Evolutionary conservation across 2,113 vertebrate genomes (phyloP).

Genomic region (Xenopus borealis): DNA sequence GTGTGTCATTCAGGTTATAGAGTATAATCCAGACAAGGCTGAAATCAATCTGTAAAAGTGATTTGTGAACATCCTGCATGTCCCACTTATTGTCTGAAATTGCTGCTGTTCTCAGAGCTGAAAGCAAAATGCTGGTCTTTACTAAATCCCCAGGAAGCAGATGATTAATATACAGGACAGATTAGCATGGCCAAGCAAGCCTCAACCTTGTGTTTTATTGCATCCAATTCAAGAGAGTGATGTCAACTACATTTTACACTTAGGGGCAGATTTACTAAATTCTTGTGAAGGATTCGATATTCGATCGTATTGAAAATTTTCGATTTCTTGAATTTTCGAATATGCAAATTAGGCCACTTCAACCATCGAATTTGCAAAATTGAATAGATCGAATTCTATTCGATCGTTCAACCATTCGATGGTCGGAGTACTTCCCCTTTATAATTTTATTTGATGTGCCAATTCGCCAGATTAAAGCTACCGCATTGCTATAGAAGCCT

Average conservation of each 20-base stretch:
- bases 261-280: too few relatives aligned
- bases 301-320: too few relatives aligned
- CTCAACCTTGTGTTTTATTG: constrained; percentile 1
- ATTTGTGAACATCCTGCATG: constrained; percentile 26
- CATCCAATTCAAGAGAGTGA: not conserved
- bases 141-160: constrained; percentile 43
- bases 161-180: constrained; percentile 42
- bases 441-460: too few relatives aligned
- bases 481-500: too few relatives aligned
- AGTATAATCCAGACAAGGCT: constrained; percentile 11
- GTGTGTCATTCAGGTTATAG: constrained; percentile 7
- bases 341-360: too few relatives aligned
- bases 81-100: constrained; percentile 35
- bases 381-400: too few relatives aligned
- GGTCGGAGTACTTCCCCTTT: too few relatives aligned
- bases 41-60: constrained; percentile 17
- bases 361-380: too few relatives aligned
- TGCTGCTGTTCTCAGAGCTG: constrained; percentile 25
- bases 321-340: too few relatives aligned
- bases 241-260: not conserved
- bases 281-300: too few relatives aligned
- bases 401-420: too few relatives aligned
- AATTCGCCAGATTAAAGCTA: too few relatives aligned
- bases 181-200: constrained; percentile 9
- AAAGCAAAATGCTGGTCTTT: constrained; percentile 39